These are phyloP conservation scores for Porites evermanni DNA, from an alignment of 92 coral and sea anemone genomes.

Conservation along the genomic window DNA sequence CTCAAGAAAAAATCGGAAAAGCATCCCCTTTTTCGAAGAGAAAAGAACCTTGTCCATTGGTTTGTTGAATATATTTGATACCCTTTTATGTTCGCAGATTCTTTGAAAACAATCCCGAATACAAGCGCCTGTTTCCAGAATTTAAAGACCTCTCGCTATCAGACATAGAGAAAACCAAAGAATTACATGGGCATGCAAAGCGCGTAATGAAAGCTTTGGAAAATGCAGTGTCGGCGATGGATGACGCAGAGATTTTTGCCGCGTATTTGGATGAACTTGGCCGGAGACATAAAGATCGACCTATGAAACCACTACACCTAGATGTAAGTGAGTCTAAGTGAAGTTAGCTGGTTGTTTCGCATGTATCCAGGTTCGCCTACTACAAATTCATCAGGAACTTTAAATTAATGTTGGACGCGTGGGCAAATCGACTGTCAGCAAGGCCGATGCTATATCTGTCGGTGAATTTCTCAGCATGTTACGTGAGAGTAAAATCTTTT, in stretches of 20 bases:
- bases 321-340: conserved; percentile 62
- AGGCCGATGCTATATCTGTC: too few species aligned
- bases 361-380: too few species aligned
- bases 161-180: conserved; percentile 69
- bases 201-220: conserved; percentile 90
- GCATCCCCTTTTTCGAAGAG: too few species aligned
- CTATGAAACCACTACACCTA: conserved; percentile 71
- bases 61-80: too few species aligned
- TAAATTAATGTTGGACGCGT: too few species aligned
- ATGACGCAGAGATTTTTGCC: conserved; percentile 71
- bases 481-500: too few species aligned
- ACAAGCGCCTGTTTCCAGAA: conserved; percentile 83
- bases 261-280: conserved; percentile 87
- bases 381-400: too few species aligned
- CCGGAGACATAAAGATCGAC: conserved; percentile 76
- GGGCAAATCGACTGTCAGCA: too few species aligned
- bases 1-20: too few species aligned
- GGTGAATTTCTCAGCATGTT: too few species aligned
- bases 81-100: conserved; percentile 42
- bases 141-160: conserved; percentile 65
- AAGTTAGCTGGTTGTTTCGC: too few species aligned
- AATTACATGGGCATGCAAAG: conserved; percentile 81
- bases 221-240: conserved; percentile 77
- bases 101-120: conserved; percentile 79
- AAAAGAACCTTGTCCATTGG: neutral